phyloP scores from a whole-genome alignment of 2,113 vertebrate genomes.

The Suncus etruscus region DNA sequence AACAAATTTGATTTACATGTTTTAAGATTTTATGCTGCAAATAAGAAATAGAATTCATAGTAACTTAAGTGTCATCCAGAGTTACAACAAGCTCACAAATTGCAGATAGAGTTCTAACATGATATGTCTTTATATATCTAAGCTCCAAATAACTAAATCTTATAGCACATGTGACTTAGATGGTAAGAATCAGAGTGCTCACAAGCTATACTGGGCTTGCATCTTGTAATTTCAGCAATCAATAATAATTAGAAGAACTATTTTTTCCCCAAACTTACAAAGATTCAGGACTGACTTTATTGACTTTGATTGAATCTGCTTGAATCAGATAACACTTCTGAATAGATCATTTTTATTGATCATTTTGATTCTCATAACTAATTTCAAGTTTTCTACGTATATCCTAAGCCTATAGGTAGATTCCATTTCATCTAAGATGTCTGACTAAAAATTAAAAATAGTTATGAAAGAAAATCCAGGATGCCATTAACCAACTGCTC shows the following conservation, averaged over 20 bases:
- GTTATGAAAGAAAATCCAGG: neutral
- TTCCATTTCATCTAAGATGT: neutral
- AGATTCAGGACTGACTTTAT: neutral
- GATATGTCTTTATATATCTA: neutral
- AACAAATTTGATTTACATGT: neutral
- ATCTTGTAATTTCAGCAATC: neutral
- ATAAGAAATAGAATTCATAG: neutral
- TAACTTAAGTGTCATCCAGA: neutral
- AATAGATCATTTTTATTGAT: neutral
- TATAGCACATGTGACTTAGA: neutral
- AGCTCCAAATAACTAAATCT: too few relatives aligned
- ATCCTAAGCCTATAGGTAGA: neutral
- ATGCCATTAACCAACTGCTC: neutral
- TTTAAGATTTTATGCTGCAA: neutral
- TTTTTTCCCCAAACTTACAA: slow-evolving; percentile 2
- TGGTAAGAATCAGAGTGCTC: neutral
- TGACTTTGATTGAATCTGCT: neutral
- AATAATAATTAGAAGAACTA: neutral
- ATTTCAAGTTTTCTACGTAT: neutral
- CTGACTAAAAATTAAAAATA: neutral
- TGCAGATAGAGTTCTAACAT: neutral
- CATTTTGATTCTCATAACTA: neutral
- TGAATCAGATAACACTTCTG: neutral
- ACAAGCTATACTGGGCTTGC: neutral
- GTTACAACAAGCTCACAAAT: neutral